These are phyloP conservation scores for Thecophora atra DNA, from an alignment of 2,888 invertebrate species.

Conservation along the genomic window DNA sequence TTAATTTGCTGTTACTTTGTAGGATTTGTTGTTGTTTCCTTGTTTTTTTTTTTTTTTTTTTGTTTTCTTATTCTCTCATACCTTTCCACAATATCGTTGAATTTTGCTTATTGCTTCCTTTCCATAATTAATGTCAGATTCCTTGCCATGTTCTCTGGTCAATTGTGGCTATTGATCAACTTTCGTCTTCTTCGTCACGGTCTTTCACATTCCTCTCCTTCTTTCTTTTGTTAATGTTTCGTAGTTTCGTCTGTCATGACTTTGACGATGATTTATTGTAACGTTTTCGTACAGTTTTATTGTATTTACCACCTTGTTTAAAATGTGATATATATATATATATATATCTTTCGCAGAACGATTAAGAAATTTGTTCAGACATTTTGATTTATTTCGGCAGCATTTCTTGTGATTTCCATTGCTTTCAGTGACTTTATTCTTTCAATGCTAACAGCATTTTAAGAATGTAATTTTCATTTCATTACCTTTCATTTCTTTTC, in stretches of 20 bases:
- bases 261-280: slow-evolving; percentile 34
- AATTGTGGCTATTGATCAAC: background rate
- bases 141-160: background rate
- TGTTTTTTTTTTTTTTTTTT: too few species aligned
- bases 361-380: slow-evolving; percentile 4
- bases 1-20: too few species aligned
- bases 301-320: background rate
- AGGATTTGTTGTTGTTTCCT: too few species aligned
- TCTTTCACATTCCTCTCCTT: too few species aligned
- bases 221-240: background rate
- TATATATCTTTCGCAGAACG: background rate
- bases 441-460: background rate
- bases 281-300: background rate
- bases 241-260: background rate
- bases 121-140: background rate
- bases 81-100: too few species aligned
- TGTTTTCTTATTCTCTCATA: too few species aligned
- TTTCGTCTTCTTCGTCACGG: too few species aligned
- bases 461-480: background rate
- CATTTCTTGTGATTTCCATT: background rate
- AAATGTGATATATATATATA: background rate
- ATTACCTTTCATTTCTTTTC: too few species aligned
- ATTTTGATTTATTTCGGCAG: background rate
- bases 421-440: background rate
- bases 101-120: background rate